A percentile compares a stretch with the other conserved stretches of the same genome.
Conservation (phyloP, 2,113 vertebrate genomes). For the Cichladusa arquata region DNA sequence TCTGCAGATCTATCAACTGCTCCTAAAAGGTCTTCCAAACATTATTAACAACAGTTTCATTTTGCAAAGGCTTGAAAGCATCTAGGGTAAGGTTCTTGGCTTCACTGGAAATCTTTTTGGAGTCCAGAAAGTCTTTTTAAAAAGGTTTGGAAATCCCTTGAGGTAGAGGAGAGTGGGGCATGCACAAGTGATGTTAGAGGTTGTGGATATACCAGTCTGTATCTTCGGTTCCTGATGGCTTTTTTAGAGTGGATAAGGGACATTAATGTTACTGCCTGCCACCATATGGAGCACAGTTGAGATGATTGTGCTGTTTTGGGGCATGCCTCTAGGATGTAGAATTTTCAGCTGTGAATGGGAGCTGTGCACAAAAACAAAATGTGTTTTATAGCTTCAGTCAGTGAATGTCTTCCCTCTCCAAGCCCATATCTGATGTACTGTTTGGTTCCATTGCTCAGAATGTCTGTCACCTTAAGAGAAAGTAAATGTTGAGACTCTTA, state of each 20-base stretch:
- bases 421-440: fast-evolving
- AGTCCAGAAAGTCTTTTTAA: neutral
- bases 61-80: neutral
- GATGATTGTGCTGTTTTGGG: neutral
- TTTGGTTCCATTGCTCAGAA: neutral
- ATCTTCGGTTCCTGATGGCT: neutral
- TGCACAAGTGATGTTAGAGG: neutral
- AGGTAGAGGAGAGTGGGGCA: neutral
- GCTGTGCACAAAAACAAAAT: neutral
- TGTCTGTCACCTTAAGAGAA: neutral
- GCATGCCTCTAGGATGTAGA: neutral
- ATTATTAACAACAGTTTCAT: neutral
- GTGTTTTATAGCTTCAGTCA: neutral
- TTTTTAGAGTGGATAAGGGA: neutral
- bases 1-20: neutral
- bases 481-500: neutral
- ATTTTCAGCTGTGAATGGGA: neutral
- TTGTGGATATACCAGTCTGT: neutral
- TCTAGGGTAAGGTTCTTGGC: neutral
- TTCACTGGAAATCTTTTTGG: neutral
- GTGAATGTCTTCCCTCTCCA: neutral
- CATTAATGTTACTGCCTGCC: neutral
- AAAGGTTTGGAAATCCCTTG: neutral
- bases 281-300: neutral
- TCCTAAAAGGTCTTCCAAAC: neutral